Base-by-base conservation (phyloP, 2,797 vertebrate species). In the Tragopan temminckii region DNA sequence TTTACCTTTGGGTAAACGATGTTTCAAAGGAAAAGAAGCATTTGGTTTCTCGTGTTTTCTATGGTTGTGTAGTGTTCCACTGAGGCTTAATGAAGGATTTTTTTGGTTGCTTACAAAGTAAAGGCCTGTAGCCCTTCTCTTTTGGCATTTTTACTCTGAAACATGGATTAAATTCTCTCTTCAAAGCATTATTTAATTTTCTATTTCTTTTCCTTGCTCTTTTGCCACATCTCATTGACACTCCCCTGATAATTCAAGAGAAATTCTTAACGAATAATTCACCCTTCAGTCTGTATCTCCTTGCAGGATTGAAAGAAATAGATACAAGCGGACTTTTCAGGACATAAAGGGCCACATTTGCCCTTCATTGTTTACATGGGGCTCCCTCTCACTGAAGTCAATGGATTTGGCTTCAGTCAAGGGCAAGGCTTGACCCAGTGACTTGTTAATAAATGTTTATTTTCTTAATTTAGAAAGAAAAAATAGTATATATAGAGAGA, bases 391-490 rank as follows among this genome's bases (percentile, higher is more conserved):
- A 55, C 42, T 92, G 86, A 89, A 92, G 90, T 79, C 63, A 83
- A 23, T 67, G 59, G 43, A 78, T 84, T 80, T 92, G 86, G 24
- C 92, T 95, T 92, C 87, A 89, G 29, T 84, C 87, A 58, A 70
- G 77, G 89, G 92, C 48, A 58, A 85, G 85, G 93, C 80, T 93
- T 89, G 93, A 94, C 93, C 93, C 77, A 67, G 85, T 94, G 96
- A 96, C 92, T 89, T 96, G 87, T 96, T 93, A 92, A 94, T 92
- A 97, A 97, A 95, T 95, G 89, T 96, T 96, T 96, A 97, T 97
- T 97, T 97, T 97, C 95, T 94, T 97, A 97, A 96, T 95, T 96
- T 90, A 94, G 89, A 90, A 91, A 94, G 58, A 89, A 79, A 93
- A 88, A 33, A 92, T 69, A 90, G 80, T 94, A 93, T 97, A 96